These are phyloP conservation scores for Brenthis ino DNA, from an alignment of 2,888 invertebrate genomes.

Conservation along the genomic window DNA sequence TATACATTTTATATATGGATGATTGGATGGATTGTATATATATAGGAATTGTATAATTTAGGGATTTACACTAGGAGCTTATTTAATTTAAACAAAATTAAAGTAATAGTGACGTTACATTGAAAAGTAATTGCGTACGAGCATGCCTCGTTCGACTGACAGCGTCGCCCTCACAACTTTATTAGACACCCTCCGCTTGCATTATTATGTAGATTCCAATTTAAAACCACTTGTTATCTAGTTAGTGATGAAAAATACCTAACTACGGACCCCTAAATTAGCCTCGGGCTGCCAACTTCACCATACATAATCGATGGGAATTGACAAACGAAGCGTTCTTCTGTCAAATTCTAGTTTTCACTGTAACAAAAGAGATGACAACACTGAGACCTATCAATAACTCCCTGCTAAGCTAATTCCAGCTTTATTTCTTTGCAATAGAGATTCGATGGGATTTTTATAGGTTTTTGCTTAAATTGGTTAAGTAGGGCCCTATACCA, in stretches of 20 bases:
- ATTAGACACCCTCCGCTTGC: slow-evolving; percentile 55
- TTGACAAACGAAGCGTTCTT: slow-evolving; percentile 81
- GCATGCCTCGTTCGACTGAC: slow-evolving; percentile 11
- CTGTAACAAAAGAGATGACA: slow-evolving; percentile 59
- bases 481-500: slow-evolving; percentile 48
- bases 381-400: slow-evolving; percentile 32
- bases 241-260: slow-evolving; percentile 81
- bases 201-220: slow-evolving; percentile 82
- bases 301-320: slow-evolving; percentile 77
- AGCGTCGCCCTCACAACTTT: slow-evolving; percentile 53
- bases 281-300: slow-evolving; percentile 73
- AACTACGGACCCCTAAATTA: slow-evolving; percentile 66
- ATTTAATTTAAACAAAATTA: slow-evolving; percentile 23
- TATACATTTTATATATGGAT: too few relatives aligned
- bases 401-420: slow-evolving; percentile 28
- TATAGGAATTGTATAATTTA: too few relatives aligned
- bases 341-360: slow-evolving; percentile 81
- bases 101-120: slow-evolving; percentile 19
- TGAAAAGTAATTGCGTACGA: slow-evolving; percentile 27
- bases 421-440: slow-evolving; percentile 36
- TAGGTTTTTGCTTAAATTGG: slow-evolving; percentile 36
- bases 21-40: too few relatives aligned
- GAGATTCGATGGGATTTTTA: slow-evolving; percentile 5
- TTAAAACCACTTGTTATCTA: slow-evolving; percentile 83
- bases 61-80: slow-evolving; percentile 2